phyloP scores from a whole-genome alignment of 1,140 invertebrate genomes.

The Neotoxoptera formosana region DNA sequence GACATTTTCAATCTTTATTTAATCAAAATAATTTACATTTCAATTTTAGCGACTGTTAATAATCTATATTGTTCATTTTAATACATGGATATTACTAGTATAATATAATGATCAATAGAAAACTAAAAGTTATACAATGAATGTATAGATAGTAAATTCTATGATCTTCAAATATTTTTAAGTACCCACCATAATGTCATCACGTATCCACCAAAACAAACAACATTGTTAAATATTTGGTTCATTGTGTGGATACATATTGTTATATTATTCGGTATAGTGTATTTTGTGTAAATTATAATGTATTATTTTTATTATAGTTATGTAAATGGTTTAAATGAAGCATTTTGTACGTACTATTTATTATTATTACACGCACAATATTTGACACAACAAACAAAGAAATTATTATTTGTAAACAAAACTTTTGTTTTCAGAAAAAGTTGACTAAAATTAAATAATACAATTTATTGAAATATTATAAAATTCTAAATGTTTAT shows the following conservation, averaged over 20 bases:
- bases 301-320: neutral
- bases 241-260: neutral
- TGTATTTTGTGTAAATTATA: neutral
- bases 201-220: slow-evolving; percentile 17
- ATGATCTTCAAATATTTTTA: slow-evolving; percentile 28
- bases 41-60: neutral
- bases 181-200: neutral
- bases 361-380: too few relatives aligned
- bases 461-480: too few relatives aligned
- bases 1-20: neutral
- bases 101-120: slow-evolving; percentile 12
- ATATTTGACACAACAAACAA: neutral
- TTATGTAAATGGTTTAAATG: neutral
- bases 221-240: slow-evolving; percentile 30
- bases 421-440: too few relatives aligned
- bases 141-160: neutral
- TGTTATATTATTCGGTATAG: neutral
- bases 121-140: neutral
- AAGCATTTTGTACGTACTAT: neutral
- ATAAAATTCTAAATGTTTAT: too few relatives aligned
- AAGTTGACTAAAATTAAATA: too few relatives aligned
- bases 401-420: too few relatives aligned
- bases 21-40: neutral
- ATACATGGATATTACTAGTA: neutral
- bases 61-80: neutral